Evolutionary conservation across 1,140 invertebrate species (phyloP).

Genomic region (Diuraphis noxia): DNA sequence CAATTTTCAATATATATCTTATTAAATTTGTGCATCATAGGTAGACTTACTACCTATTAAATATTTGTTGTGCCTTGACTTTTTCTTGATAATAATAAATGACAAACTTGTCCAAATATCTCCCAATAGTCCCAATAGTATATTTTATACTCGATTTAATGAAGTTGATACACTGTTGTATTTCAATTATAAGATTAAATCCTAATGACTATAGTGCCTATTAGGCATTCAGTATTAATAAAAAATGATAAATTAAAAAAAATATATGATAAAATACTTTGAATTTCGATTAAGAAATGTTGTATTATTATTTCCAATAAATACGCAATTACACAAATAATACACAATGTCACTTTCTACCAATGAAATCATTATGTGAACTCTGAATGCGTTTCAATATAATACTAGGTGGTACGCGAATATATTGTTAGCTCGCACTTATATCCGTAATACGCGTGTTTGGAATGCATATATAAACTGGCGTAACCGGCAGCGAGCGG

Average conservation of each 20-base stretch:
- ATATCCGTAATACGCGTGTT: conserved; percentile 14
- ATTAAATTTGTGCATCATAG: neutral
- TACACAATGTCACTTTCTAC: neutral
- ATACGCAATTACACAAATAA: neutral
- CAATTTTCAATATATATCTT: neutral
- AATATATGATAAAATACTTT: neutral
- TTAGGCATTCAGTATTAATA: no score
- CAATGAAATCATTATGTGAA: neutral
- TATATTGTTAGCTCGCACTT: conserved; percentile 14
- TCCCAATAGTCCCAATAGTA: neutral
- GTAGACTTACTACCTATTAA: neutral
- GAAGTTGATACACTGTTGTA: neutral
- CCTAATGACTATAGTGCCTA: no score
- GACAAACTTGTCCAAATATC: neutral
- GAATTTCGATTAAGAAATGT: neutral
- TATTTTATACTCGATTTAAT: neutral
- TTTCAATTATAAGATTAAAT: no score
- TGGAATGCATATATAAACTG: conserved; percentile 24
- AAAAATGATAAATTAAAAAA: no score
- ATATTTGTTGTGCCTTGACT: neutral
- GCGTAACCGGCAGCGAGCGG: neutral
- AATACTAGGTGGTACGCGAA: neutral
- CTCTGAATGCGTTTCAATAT: neutral
- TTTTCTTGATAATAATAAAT: neutral
- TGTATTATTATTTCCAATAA: neutral